These are phyloP conservation scores for Scolopax rusticola DNA, from an alignment of 2,797 vertebrate species.

Conservation along the genomic window DNA sequence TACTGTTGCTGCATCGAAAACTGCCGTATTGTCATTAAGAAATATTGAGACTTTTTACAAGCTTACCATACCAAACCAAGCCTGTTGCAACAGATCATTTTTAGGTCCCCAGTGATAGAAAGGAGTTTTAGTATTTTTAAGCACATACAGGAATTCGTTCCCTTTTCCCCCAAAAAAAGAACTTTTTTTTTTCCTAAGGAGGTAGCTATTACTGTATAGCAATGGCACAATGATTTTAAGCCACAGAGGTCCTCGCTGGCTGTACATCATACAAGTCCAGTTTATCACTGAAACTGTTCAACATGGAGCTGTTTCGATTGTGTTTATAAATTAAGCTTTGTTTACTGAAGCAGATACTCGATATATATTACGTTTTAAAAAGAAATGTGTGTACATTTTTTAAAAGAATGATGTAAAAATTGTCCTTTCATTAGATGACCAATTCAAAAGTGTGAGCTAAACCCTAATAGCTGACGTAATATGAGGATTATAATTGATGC, in stretches of 20 bases:
- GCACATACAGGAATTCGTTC: conserved; percentile 72
- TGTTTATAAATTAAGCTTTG: conserved; percentile 83
- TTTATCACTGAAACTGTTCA: conserved; percentile 78
- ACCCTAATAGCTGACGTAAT: conserved; percentile 69
- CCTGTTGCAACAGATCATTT: conserved; percentile 61
- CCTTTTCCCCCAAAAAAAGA: not conserved
- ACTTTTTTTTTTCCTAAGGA: conserved; percentile 72
- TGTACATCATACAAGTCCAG: conserved; percentile 75
- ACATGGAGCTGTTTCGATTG: conserved; percentile 78
- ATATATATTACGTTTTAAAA: conserved; percentile 80
- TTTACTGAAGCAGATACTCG: conserved; percentile 82
- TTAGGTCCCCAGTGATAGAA: conserved; percentile 60
- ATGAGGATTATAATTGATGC: conserved; percentile 73
- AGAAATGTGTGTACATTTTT: conserved; percentile 81
- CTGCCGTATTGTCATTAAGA: conserved; percentile 46
- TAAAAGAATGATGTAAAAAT: conserved; percentile 82
- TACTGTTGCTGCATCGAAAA: conserved; percentile 71
- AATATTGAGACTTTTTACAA: conserved; percentile 67
- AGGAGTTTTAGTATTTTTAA: conserved; percentile 79
- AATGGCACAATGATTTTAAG: conserved; percentile 80
- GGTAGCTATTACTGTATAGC: conserved; percentile 79
- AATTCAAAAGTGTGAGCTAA: conserved; percentile 75
- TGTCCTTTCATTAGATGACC: conserved; percentile 78
- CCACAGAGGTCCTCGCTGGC: conserved; percentile 75
- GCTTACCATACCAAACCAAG: conserved; percentile 68